Conservation (phyloP, 2,888 invertebrate genomes). For the Amphipyra tragopoginis region DNA sequence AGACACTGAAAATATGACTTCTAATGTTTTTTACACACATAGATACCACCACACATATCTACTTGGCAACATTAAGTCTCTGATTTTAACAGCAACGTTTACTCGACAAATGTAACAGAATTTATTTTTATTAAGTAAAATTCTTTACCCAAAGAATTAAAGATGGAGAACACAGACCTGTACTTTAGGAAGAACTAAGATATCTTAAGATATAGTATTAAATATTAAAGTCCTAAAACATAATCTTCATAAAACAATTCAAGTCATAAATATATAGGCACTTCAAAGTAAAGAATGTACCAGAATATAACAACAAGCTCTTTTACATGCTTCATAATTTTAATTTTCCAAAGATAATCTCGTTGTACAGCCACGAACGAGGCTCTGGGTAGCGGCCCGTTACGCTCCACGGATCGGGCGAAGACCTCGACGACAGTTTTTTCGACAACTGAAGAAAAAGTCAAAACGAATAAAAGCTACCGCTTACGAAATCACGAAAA, state of each 20-base stretch:
- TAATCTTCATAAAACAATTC: slow-evolving; percentile 2
- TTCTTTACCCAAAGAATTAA: too few species aligned
- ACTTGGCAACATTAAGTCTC: too few species aligned
- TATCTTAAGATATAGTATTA: too few species aligned
- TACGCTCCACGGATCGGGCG: slow-evolving; percentile 71
- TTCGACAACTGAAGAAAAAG: slow-evolving; percentile 72
- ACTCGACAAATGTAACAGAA: too few species aligned
- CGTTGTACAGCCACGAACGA: slow-evolving; percentile 36
- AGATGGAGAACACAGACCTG: too few species aligned
- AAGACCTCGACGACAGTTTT: slow-evolving; percentile 78
- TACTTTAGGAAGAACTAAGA: too few species aligned
- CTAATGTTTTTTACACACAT: too few species aligned
- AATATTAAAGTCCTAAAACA: slow-evolving; percentile 1
- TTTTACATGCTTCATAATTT: slow-evolving; percentile 51
- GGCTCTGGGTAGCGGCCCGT: slow-evolving; percentile 59
- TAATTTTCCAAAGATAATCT: slow-evolving; percentile 59
- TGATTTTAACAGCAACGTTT: too few species aligned
- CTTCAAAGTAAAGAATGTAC: slow-evolving; percentile 30
- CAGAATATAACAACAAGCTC: slow-evolving; percentile 27
- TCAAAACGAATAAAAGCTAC: slow-evolving; percentile 73
- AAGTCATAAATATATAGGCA: slow-evolving; percentile 11
- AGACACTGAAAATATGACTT: too few species aligned
- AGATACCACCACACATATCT: too few species aligned
- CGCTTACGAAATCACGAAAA: slow-evolving; percentile 82
- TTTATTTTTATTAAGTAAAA: too few species aligned